A percentile compares a stretch with the other conserved stretches of the same genome.
phyloP scores from a whole-genome alignment of 2,797 vertebrate species.

The Agapornis canus region DNA sequence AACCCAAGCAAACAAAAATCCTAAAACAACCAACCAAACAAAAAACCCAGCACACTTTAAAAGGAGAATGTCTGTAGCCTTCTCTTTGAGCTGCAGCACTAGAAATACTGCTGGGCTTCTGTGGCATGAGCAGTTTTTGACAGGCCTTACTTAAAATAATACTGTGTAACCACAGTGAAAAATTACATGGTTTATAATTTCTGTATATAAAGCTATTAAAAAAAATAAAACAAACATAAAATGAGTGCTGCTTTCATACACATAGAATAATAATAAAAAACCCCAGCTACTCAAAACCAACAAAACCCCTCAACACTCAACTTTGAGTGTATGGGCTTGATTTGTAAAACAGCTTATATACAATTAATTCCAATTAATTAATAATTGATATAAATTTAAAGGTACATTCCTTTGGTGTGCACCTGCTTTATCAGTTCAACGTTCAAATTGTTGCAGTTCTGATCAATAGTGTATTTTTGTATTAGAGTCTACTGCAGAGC shows the following conservation, averaged over 20 bases:
- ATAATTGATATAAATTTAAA: neutral
- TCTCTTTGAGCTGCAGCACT: neutral
- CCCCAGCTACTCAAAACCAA: accelerated
- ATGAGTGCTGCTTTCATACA: neutral
- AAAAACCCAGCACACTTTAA: neutral
- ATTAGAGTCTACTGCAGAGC: neutral
- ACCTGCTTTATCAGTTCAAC: neutral
- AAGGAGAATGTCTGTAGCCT: neutral
- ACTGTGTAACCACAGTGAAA: neutral
- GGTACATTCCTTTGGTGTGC: accelerated
- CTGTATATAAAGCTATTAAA: neutral
- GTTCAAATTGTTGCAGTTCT: neutral
- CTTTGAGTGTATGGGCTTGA: accelerated
- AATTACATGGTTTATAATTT: neutral
- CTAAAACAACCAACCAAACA: too few species aligned
- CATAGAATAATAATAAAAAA: neutral
- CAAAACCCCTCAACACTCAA: neutral
- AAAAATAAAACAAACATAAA: neutral
- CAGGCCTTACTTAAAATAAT: neutral
- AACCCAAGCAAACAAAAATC: neutral
- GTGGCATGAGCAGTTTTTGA: neutral
- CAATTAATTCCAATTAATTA: neutral
- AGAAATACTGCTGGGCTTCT: neutral
- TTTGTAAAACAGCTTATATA: neutral
- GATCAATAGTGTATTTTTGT: neutral